These are phyloP conservation scores for Apogon hyalosoma DNA, from an alignment of 2,797 vertebrate species.

Conservation along the genomic window DNA sequence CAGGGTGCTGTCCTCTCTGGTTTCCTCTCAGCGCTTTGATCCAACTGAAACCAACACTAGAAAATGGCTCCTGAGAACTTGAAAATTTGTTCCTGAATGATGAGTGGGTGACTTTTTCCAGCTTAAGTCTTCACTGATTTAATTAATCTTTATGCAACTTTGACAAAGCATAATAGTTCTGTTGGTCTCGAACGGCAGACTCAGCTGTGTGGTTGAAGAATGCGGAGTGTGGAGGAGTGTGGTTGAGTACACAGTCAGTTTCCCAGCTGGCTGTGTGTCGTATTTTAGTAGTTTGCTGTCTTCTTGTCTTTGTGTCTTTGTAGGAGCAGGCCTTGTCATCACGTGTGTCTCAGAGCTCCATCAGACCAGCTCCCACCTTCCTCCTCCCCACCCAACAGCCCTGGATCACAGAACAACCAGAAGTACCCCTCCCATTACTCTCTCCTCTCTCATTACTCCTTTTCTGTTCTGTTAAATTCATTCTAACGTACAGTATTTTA, in stretches of 20 bases:
- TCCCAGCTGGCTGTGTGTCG: slow-evolving; percentile 25
- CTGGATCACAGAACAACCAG: slow-evolving; percentile 80
- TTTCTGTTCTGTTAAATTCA: slow-evolving; percentile 23
- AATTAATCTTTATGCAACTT: slow-evolving; percentile 3
- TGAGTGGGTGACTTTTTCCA: slow-evolving; percentile 13
- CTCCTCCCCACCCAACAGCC: slow-evolving; percentile 74
- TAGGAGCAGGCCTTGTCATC: slow-evolving; percentile 79
- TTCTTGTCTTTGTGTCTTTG: slow-evolving; percentile 76
- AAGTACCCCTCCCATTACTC: slow-evolving; percentile 73
- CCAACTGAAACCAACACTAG: slow-evolving; percentile 14
- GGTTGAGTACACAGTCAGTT: slow-evolving; percentile 17
- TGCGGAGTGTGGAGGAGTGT: slow-evolving; percentile 21
- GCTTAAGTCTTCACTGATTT: background rate
- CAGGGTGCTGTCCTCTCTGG: slow-evolving; percentile 46
- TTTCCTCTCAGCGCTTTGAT: slow-evolving; percentile 63
- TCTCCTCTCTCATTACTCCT: slow-evolving; percentile 26
- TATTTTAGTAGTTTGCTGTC: slow-evolving; percentile 67
- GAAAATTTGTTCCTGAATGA: slow-evolving; percentile 12
- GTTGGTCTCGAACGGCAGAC: background rate
- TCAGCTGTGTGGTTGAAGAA: slow-evolving; percentile 19
- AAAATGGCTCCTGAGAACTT: slow-evolving; percentile 21
- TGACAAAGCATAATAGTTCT: background rate
- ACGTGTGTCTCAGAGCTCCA: slow-evolving; percentile 71
- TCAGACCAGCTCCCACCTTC: slow-evolving; percentile 78
- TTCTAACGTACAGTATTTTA: slow-evolving; percentile 20